These are phyloP conservation scores for Amphipoea lucens DNA, from an alignment of 2,888 invertebrate species.

Conservation along the genomic window DNA sequence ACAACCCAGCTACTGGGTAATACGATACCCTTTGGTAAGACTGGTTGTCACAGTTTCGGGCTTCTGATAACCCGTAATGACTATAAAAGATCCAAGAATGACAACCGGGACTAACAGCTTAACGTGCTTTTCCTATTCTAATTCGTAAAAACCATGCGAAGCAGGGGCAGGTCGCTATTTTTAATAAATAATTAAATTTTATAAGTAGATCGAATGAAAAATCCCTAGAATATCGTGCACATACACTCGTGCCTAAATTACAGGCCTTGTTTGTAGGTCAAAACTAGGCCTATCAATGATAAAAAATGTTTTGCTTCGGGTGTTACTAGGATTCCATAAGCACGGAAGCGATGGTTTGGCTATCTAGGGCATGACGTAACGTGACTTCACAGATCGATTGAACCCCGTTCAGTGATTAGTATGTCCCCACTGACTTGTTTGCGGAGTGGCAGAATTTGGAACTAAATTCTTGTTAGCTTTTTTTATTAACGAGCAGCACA, in stretches of 20 bases:
- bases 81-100: no score
- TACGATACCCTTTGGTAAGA: no score
- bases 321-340: conserved; percentile 9
- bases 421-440: not conserved
- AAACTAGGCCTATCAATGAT: not conserved
- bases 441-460: not conserved
- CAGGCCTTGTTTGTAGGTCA: not conserved
- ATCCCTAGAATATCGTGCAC: no score
- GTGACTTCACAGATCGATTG: conserved; percentile 23
- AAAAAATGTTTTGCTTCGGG: not conserved
- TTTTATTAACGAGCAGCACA: not conserved
- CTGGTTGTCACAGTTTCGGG: no score
- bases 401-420: not conserved
- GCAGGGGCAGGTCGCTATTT: no score
- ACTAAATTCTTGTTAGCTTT: conserved; percentile 2
- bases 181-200: not conserved
- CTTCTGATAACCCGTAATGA: no score
- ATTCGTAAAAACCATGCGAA: no score
- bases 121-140: no score
- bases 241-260: not conserved
- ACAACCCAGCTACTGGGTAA: no score
- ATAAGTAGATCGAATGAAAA: not conserved
- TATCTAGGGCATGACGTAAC: not conserved
- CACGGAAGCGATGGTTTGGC: not conserved
- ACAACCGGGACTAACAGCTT: no score